Conservation (phyloP, 2,113 vertebrate species). For the Cepphus grylle region DNA sequence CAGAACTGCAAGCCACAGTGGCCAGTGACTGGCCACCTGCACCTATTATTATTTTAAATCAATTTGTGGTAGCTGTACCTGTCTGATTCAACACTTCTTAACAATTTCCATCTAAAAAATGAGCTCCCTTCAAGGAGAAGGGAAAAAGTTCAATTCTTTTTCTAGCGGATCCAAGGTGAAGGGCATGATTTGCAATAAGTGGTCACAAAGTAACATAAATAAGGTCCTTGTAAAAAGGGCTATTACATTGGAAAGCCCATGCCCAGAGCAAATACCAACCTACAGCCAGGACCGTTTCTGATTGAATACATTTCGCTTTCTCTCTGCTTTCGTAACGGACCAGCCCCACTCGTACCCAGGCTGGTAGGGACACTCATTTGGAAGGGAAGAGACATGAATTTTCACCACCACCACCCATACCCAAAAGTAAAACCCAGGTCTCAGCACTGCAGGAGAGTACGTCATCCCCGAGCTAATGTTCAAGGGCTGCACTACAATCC, state of each 20-base stretch:
- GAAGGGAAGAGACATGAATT: background rate
- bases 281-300: background rate
- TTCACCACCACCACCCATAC: background rate
- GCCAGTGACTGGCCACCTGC: background rate
- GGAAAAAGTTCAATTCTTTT: background rate
- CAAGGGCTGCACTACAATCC: background rate
- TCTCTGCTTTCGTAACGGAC: background rate
- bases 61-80: background rate
- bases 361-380: accelerated
- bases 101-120: background rate
- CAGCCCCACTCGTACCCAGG: background rate
- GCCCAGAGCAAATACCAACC: background rate
- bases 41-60: background rate
- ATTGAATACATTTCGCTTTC: background rate
- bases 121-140: background rate
- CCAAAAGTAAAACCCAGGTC: background rate
- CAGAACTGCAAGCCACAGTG: background rate
- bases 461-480: background rate
- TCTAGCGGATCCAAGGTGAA: background rate
- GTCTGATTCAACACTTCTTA: background rate
- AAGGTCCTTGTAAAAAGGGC: background rate
- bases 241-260: background rate
- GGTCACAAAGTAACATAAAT: background rate
- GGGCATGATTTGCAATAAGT: background rate
- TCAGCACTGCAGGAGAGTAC: background rate